Evolutionary conservation across 2,888 invertebrate genomes (phyloP), one percentile per base, ranked within the genome.

Genomic region (Aphidoletes aphidimyza): DNA sequence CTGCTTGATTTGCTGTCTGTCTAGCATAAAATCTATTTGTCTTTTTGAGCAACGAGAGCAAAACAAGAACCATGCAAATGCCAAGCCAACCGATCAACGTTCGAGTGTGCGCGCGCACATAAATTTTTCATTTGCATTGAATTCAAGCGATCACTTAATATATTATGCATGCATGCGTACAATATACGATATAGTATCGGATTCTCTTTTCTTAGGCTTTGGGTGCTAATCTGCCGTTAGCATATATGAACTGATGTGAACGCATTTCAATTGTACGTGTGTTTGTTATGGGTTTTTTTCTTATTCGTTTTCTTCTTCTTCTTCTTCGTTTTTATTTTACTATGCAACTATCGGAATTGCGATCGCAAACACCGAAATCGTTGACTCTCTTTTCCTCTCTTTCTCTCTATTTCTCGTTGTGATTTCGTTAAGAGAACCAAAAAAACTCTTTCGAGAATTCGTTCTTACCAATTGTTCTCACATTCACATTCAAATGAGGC

Each of bases 161-260:
- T 26, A 54, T 54, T 54, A 54, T 54, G 54, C 54, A 54, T 54
- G 54, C 54, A 54, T 54, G 54, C 54, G 22, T 54, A 54, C 54
- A 11, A 39, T n/a, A n/a, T n/a, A 42, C 14, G 8, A 14, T 42
- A 47, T 47, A 17, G 2, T 17, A 22, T 5, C 22, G 54, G 22
- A 2, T 54, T 22, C 5, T 54, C 22, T 5, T 5, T 54, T 26
- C 2, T 26, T 5, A 2, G n/a, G 54, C 22, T 6, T 42, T 42
- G 8, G 26, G 22, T 54, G 22, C 54, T 54, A 22, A 26, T 54
- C 54, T 54, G 54, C 26, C 22, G 54, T 54, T 54, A 54, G 26
- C 22, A 26, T 54, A n/a, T n/a, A 26, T 54, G 54, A 54, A 11
- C 54, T 54, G n/a, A 54, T 26, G 54, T 54, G 26, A 54, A 54